Evolutionary conservation across 1,140 invertebrate genomes (phyloP).

Genomic region (Aphaenogaster floridana): DNA sequence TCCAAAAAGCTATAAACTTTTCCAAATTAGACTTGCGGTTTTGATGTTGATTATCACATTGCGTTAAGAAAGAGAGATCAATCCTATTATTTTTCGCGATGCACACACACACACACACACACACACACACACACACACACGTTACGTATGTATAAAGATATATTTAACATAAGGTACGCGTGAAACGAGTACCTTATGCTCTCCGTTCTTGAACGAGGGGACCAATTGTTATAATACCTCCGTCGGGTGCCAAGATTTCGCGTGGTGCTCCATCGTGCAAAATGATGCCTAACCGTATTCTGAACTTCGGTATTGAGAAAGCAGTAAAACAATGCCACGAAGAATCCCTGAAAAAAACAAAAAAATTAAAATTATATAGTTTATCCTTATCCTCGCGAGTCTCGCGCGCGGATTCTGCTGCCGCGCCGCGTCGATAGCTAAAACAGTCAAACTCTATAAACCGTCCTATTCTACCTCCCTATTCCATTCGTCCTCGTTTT

Average conservation of each 20-base stretch:
- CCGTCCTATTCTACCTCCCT: no score
- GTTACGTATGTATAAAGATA: neutral
- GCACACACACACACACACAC: no score
- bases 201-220: slow-evolving; percentile 92
- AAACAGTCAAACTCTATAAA: no score
- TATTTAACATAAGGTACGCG: neutral
- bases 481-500: no score
- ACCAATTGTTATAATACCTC: slow-evolving; percentile 92
- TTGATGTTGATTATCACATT: neutral
- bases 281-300: slow-evolving; percentile 93
- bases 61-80: neutral
- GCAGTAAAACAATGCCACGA: slow-evolving; percentile 95
- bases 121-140: no score
- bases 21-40: neutral
- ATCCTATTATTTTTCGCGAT: neutral
- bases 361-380: neutral
- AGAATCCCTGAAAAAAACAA: slow-evolving; percentile 90
- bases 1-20: neutral
- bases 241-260: slow-evolving; percentile 88
- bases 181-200: slow-evolving; percentile 90
- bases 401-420: no score
- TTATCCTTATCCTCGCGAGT: neutral
- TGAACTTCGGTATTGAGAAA: slow-evolving; percentile 97
- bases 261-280: slow-evolving; percentile 92
- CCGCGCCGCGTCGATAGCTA: no score